phyloP scores from a whole-genome alignment of 2,113 vertebrate genomes.

The Numenius arquata region DNA sequence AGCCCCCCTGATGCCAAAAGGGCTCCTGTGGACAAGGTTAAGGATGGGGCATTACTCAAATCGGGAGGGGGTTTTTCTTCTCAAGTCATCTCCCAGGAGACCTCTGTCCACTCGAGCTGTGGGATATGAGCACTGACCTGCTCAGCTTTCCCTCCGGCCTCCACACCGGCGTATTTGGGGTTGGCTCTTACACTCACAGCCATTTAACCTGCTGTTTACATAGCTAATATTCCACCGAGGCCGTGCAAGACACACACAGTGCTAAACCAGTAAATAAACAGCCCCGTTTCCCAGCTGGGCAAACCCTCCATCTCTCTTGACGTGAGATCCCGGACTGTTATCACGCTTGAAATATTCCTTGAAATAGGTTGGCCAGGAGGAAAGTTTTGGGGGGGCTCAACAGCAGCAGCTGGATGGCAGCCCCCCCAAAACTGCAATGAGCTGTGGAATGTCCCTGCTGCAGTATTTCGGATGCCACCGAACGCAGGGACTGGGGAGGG shows the following conservation, averaged over 20 bases:
- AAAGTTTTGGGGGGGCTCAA: neutral
- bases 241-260: neutral
- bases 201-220: neutral
- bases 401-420: neutral
- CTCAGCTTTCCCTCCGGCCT: neutral
- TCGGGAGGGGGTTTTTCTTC: neutral
- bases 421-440: neutral
- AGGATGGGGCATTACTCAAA: neutral
- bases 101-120: neutral
- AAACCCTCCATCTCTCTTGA: neutral
- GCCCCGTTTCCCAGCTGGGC: neutral
- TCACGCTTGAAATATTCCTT: neutral
- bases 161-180: fast-evolving
- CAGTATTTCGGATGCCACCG: neutral
- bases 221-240: neutral
- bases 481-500: neutral
- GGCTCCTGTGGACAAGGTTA: neutral
- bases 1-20: neutral
- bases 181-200: neutral
- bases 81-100: neutral
- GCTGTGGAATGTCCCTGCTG: neutral
- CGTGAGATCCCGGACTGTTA: fast-evolving
- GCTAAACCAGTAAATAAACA: neutral
- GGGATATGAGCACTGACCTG: neutral
- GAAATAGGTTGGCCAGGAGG: neutral